A percentile compares a stretch with the other conserved stretches of the same genome.
Conservation (phyloP, 2,797 vertebrate genomes). For the Furcifer pardalis region DNA sequence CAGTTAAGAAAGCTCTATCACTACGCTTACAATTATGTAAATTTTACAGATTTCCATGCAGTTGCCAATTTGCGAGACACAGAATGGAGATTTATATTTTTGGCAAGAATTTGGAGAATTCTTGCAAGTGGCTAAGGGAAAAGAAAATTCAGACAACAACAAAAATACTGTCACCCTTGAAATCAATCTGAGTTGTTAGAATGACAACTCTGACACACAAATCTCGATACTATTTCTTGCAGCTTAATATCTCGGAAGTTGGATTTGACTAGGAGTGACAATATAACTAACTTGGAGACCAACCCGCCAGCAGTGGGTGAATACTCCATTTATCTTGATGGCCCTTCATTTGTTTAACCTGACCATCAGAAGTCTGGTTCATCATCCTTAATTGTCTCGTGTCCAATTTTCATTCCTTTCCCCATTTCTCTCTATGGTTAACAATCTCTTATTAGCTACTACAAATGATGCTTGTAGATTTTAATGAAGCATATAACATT, state of each 20-base stretch:
- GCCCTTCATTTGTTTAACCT: neutral
- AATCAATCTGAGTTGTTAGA: neutral
- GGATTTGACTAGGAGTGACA: neutral
- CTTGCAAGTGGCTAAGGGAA: neutral
- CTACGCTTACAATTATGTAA: neutral
- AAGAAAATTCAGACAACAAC: neutral
- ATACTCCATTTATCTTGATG: neutral
- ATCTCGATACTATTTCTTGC: neutral
- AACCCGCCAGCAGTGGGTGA: neutral
- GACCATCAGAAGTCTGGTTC: neutral
- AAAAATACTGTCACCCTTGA: neutral
- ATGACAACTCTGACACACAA: neutral
- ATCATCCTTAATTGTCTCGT: slow-evolving; percentile 44
- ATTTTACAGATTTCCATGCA: neutral
- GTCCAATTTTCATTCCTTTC: slow-evolving; percentile 48
- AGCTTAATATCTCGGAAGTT: neutral
- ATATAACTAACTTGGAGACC: too few relatives aligned
- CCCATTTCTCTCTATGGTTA: slow-evolving; percentile 40
- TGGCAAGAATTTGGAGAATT: neutral
- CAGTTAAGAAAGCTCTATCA: neutral
- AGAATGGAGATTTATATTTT: neutral
- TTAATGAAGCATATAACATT: slow-evolving; percentile 41
- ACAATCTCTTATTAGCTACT: slow-evolving; percentile 57
- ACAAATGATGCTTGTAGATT: slow-evolving; percentile 41
- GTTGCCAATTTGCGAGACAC: neutral